Evolutionary conservation across 2,888 invertebrate species (phyloP), one percentile per base, ranked within the genome.

Genomic region (Cylloceria caligata): DNA sequence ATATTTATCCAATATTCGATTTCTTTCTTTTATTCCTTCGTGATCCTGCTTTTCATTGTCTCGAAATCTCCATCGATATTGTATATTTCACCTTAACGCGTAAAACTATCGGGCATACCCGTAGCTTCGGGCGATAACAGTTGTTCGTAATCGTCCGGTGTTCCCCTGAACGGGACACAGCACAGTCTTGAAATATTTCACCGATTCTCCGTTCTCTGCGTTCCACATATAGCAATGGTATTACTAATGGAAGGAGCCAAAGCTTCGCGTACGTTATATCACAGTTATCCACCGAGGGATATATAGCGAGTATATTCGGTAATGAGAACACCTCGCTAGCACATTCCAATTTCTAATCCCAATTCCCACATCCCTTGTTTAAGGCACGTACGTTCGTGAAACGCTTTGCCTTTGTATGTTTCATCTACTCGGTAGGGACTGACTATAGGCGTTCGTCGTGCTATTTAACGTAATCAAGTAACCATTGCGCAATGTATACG

Each of bases 301-400:
- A 36, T 19, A 36, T 42, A n/a, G n/a, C 36, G 45, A 47, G 36
- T 34, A 52, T 45, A 30, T 36, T 30, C 55, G 52, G 27, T 52
- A 72, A 76, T 42, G 72, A 52, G 65, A 49, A 47, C 39, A 45
- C 24, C 39, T 52, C 30, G 11, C n/a, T 39, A 49, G 57, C 69
- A 57, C 39, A 52, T 72, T 71, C 71, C 55, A 60, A 80, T 80
- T 80, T 72, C 75, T 67, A 75, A 75, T 71, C 55, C 71, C 75
- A 76, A 60, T 72, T 80, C 65, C 47, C 71, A 36, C 16, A 19
- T 21, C 67, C 52, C 60, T 39, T 60, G 73, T 73, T 60, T 79
- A 7, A 67, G 79, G 62, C 73, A 79, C 68, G 79, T 68, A 68
- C 24, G 67, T 72, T 55, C 16, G 16, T 16, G 47, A 30, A 30